Percentiles rank a stretch among this genome's conserved stretches.
These are phyloP conservation scores for Hydra vulgaris DNA, from an alignment of 30 jellyfish, hydroid and myxozoan genomes.

Conservation along the genomic window DNA sequence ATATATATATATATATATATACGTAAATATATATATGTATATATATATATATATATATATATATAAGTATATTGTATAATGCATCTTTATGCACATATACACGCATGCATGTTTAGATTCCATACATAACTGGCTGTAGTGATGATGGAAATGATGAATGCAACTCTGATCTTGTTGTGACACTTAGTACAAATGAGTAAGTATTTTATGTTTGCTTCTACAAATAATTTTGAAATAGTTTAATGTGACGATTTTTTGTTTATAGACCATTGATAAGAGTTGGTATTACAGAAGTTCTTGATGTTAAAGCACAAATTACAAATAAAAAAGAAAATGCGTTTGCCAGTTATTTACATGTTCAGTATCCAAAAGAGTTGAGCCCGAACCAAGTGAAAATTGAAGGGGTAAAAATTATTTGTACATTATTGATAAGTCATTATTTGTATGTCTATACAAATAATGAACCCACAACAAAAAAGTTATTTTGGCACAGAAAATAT, in stretches of 20 bases:
- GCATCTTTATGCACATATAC: neutral
- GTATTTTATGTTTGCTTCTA: no score
- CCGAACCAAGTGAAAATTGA: constrained; percentile 16
- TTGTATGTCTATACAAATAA: no score
- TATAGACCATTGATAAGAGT: neutral
- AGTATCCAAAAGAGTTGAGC: constrained; percentile 14
- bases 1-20: no score
- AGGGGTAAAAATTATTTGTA: neutral
- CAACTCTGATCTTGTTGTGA: constrained; percentile 1
- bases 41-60: no score
- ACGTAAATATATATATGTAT: no score
- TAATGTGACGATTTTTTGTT: neutral
- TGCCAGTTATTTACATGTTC: neutral
- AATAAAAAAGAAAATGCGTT: constrained; percentile 25
- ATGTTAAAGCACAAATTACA: constrained; percentile 6
- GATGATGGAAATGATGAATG: constrained; percentile 30
- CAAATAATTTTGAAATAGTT: no score
- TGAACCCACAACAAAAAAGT: no score
- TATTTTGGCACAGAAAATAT: no score
- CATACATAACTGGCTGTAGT: constrained; percentile 28
- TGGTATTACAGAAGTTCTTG: constrained; percentile 10
- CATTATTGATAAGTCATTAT: no score
- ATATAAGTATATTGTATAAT: no score
- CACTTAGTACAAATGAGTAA: constrained; percentile 1
- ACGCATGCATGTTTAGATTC: constrained; percentile 1